A percentile compares a stretch with the other conserved stretches of the same genome.
Conservation (phyloP, 2,113 vertebrate genomes). For the Petaurus breviceps region DNA sequence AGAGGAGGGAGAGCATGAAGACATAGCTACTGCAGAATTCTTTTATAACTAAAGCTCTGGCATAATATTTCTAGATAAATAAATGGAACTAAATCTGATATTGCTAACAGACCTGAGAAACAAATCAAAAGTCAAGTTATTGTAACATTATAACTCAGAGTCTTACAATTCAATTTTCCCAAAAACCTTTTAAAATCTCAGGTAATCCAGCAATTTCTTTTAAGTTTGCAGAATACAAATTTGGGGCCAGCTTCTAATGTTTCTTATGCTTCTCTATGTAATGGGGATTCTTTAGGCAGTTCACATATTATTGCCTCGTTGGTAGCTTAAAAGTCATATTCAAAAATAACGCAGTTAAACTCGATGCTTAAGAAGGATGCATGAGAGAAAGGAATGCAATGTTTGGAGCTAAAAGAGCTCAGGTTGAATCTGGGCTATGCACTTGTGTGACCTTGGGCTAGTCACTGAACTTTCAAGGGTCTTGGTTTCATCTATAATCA, state of each 20-base stretch:
- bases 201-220: background rate
- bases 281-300: background rate
- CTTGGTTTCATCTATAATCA: too few relatives aligned
- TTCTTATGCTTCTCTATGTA: background rate
- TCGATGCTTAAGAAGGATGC: background rate
- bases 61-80: background rate
- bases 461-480: background rate
- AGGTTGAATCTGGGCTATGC: background rate
- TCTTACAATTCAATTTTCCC: conserved; percentile 29
- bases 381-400: background rate
- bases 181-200: background rate
- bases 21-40: background rate
- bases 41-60: rapidly evolving
- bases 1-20: background rate
- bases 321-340: background rate
- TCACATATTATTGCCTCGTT: background rate
- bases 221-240: background rate
- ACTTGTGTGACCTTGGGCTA: background rate
- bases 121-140: background rate
- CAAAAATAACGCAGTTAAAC: background rate
- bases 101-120: background rate
- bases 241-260: background rate
- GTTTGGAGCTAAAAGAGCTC: background rate
- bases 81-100: background rate
- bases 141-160: background rate